Conservation (phyloP, 2,797 vertebrate genomes). For the Setipinna tenuifilis region DNA sequence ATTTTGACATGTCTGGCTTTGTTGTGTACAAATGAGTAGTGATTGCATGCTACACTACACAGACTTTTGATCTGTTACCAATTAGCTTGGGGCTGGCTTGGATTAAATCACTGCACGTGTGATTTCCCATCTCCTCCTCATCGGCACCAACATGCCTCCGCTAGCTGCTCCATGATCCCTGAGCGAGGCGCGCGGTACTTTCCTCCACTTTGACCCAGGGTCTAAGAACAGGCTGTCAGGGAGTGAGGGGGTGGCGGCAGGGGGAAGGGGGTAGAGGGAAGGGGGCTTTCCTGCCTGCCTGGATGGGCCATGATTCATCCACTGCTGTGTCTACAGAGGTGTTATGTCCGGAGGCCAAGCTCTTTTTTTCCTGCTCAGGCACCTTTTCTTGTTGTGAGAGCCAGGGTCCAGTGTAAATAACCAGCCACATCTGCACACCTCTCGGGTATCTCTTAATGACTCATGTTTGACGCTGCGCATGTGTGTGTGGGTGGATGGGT, state of each 20-base stretch:
- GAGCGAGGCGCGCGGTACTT: background rate
- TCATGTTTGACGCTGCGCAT: background rate
- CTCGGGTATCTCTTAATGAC: background rate
- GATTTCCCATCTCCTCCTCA: background rate
- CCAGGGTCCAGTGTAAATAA: constrained; percentile 40
- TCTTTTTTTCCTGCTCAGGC: constrained; percentile 51
- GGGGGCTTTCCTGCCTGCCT: background rate
- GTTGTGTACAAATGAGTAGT: background rate
- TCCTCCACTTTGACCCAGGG: background rate
- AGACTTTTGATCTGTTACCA: background rate
- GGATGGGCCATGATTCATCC: background rate
- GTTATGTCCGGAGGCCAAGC: constrained; percentile 46
- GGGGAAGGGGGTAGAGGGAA: too few relatives aligned
- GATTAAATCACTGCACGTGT: background rate
- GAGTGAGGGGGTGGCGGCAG: too few relatives aligned
- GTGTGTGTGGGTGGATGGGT: constrained; percentile 27
- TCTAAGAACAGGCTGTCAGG: background rate
- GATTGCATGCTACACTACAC: background rate
- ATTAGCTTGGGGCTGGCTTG: background rate
- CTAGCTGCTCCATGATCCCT: background rate
- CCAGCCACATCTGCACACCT: constrained; percentile 62
- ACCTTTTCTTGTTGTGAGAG: constrained; percentile 51
- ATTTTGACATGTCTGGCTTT: background rate
- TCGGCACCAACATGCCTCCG: constrained; percentile 1
- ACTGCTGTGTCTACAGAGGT: constrained; percentile 41